A percentile compares a stretch with the other conserved stretches of the same genome.
Evolutionary conservation across 2,113 vertebrate species (phyloP).

Genomic region (Vulpes vulpes): DNA sequence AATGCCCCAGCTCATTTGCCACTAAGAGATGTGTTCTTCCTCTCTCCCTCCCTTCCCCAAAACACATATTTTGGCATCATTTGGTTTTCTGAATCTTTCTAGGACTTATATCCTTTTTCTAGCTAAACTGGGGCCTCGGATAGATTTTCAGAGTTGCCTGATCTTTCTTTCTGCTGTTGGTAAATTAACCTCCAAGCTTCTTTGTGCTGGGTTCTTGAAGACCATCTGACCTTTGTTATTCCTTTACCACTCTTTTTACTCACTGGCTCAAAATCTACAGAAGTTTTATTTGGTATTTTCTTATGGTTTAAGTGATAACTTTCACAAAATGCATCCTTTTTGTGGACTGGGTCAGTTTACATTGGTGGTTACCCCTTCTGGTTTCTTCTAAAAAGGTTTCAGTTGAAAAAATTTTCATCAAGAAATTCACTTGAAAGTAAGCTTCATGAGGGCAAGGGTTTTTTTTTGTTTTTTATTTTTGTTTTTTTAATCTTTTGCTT

Average conservation of each 20-base stretch:
- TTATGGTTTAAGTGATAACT: neutral
- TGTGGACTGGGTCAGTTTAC: neutral
- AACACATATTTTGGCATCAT: neutral
- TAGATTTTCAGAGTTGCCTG: neutral
- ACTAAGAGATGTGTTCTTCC: neutral
- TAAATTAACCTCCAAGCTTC: neutral
- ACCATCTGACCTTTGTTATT: neutral
- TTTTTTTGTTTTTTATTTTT: neutral
- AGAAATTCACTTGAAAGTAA: constrained; percentile 29
- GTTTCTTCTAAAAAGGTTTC: neutral
- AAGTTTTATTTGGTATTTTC: constrained; percentile 13
- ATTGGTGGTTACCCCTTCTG: neutral
- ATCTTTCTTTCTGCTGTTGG: neutral
- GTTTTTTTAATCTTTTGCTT: neutral
- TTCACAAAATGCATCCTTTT: neutral
- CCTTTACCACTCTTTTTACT: neutral
- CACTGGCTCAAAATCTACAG: neutral
- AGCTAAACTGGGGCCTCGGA: neutral
- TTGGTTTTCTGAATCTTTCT: constrained; percentile 32
- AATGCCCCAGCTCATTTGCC: neutral
- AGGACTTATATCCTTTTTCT: neutral
- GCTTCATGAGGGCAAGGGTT: neutral
- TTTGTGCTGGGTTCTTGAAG: neutral
- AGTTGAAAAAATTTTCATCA: neutral
- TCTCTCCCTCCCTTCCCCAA: too few species aligned